Evolutionary conservation across 2,888 invertebrate species (phyloP).

Genomic region (Eretmocerus hayati): DNA sequence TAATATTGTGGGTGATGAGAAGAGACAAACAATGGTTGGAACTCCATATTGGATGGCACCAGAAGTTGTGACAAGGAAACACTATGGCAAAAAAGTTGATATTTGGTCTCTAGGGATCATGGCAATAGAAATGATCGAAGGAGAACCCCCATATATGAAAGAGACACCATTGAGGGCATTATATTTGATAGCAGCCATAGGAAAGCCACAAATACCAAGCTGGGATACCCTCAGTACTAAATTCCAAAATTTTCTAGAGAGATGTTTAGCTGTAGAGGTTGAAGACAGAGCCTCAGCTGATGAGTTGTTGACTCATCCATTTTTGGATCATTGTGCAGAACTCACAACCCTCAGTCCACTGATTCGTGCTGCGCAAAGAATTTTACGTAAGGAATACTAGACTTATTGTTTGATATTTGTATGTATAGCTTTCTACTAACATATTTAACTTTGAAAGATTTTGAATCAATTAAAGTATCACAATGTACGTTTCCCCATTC

Average conservation of each 20-base stretch:
- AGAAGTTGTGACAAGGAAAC: constrained; percentile 85
- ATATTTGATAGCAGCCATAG: constrained; percentile 92
- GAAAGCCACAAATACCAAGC: constrained; percentile 82
- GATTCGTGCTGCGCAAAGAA: constrained; percentile 84
- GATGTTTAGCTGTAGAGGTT: constrained; percentile 80
- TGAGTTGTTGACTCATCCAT: constrained; percentile 72
- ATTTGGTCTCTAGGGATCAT: constrained; percentile 97
- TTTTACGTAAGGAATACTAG: constrained; percentile 54
- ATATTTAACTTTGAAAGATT: constrained; percentile 6
- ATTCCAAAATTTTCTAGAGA: constrained; percentile 77
- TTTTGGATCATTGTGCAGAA: constrained; percentile 73
- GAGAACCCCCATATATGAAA: constrained; percentile 93
- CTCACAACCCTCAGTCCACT: constrained; percentile 77
- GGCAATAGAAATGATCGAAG: constrained; percentile 96
- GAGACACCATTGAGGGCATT: constrained; percentile 88
- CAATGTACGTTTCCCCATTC: no score
- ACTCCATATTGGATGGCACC: constrained; percentile 99
- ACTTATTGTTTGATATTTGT: constrained; percentile 1
- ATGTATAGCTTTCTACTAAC: constrained; percentile 4
- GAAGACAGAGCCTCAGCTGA: constrained; percentile 69
- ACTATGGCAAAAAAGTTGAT: constrained; percentile 89
- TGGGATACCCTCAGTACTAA: constrained; percentile 71
- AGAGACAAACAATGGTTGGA: constrained; percentile 96
- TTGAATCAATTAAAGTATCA: no score
- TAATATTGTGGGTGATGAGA: constrained; percentile 90